phyloP scores from a whole-genome alignment of 2,888 invertebrate species.

The Candidula unifasciata region DNA sequence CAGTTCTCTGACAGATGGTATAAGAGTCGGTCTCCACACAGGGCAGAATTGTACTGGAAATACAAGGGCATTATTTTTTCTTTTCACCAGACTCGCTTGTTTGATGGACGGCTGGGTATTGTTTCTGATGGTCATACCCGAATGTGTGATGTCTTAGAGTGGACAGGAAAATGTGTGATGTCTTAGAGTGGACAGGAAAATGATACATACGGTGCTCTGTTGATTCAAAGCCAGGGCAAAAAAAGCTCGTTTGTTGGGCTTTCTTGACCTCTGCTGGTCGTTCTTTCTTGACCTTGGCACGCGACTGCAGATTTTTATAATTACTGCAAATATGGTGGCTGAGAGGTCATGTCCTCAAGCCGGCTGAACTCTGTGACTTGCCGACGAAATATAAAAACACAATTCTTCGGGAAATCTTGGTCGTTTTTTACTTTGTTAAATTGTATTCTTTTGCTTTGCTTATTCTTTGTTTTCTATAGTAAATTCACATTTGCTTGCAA shows the following conservation, averaged over 20 bases:
- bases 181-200: conserved; percentile 20
- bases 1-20: conserved; percentile 16
- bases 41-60: conserved; percentile 18
- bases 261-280: conserved; percentile 39
- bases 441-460: neutral
- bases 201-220: conserved; percentile 33
- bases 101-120: conserved; percentile 15
- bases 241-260: conserved; percentile 11
- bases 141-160: neutral
- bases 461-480: neutral
- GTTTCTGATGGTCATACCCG: conserved; percentile 16
- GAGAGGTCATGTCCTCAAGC: conserved; percentile 34
- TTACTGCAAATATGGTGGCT: conserved; percentile 36
- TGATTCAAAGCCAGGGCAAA: neutral
- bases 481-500: too few species aligned
- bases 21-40: neutral
- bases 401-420: neutral
- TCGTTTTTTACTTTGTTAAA: neutral
- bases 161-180: neutral
- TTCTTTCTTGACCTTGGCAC: conserved; percentile 43
- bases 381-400: neutral
- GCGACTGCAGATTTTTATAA: conserved; percentile 45
- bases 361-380: conserved; percentile 12
- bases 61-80: neutral
- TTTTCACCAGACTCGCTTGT: neutral